Evolutionary conservation across 1,140 invertebrate species (phyloP), one percentile per base, ranked within the genome.

Genomic region (Helicoverpa armigera): DNA sequence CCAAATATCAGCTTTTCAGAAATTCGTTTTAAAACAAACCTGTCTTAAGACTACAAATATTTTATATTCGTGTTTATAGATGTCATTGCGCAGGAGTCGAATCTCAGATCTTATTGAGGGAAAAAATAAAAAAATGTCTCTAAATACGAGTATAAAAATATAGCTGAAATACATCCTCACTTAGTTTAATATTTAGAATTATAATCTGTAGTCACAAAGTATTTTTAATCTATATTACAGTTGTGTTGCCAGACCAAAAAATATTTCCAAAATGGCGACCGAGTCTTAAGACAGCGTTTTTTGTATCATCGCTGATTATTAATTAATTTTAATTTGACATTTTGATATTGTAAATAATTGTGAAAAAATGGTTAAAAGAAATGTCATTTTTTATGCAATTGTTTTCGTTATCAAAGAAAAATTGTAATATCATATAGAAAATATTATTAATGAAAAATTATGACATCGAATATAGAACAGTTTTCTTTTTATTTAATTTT

Each of bases 191-290:
- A 43, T 67, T 56, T 67, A 65, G 48, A 67, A 56, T 69, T 69
- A 79, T 70, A 56, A 79, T 79, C 65, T 79, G 65, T 79, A 79
- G 63, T 79, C 76, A 79, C 76, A 79, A 79, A 79, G 76, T 79
- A 79, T 69, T 79, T 77, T 79, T 79, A 79, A 79, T 79, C 63
- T 79, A 79, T 69, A 51, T 65, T 48, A 50, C 76, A 79, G 65
- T 48, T 65, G 51, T 79, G 75, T 79, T 70, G 76, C 76, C 76
- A 79, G 31, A 70, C 76, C 76, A 79, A 79, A 79, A 78, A 78
- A 69, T 67, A 77, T 77, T 65, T 77, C 12, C 48, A 77, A 77
- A 48, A 76, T 77, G 61, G 75, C 75, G 18, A 63, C 61, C 58
- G 18, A 16, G 76, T 79, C 63, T 79, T 79, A 79, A 79, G 76